Evolutionary conservation across 2,113 vertebrate genomes (phyloP), one percentile per base, ranked within the genome.

Genomic region (Aythya baeri): DNA sequence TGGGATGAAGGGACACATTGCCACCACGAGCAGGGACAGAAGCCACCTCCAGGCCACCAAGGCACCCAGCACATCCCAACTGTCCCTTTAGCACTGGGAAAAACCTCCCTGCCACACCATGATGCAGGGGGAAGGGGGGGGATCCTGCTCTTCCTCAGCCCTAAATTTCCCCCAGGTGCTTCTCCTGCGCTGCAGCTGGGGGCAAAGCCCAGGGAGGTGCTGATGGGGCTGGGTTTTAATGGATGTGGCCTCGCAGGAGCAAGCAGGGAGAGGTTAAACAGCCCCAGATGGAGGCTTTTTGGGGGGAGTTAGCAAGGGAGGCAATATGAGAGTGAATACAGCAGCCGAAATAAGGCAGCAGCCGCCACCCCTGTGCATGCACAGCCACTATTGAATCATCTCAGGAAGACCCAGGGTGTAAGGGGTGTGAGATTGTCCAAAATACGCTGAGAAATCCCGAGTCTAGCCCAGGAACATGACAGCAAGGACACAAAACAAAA

Each of bases 291-390:
- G 52, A 6, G 22, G n/a, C 0, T 0, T 12, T 12, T 0, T 29
- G 17, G 41, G 66, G 54, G n/a, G 17, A 31, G 21, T 15, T 3
- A 44, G 43, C 9, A 7, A 46, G 43, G 76, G 58, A 86, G 29
- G 11, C 6, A 6, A 2, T 0, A 2, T 2, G 27, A 50, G 67
- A 31, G 43, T 23, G 32, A 68, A 5, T 6, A 4, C 10, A 20
- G 79, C 0, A 0, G 38, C 27, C 38, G 13, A 38, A 61, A 21
- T 8, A 21, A 14, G 59, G 58, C 31, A 9, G 23, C 1, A 13
- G 7, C 3, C 2, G 7, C 3, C 2, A 20, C 31, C 59, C 12
- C 21, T 3, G 5, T 2, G 66, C 38, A 26, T 0, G 0, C 3
- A 11, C 6, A 17, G 13, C 23, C 58, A 72, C 29, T 32, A 7